Percentiles rank a stretch among this genome's conserved stretches.
Conservation (phyloP, 2,113 vertebrate species). For the Origma solitaria region DNA sequence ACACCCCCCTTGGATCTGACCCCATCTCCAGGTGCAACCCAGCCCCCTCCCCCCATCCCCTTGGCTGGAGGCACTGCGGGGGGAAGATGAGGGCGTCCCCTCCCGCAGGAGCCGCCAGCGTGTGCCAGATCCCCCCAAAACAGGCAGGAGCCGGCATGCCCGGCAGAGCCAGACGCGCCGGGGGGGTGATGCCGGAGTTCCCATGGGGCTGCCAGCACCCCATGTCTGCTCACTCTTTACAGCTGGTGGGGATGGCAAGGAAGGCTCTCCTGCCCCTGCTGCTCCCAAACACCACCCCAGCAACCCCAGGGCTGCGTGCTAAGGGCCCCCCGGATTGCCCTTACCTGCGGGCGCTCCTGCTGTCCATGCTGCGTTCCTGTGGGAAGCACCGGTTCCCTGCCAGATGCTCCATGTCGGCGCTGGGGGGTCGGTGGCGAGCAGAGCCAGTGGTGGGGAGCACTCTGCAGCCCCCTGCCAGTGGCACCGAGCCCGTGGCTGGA, state of each 20-base stretch:
- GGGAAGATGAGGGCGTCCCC: not conserved
- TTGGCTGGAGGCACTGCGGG: not conserved
- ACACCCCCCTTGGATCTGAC: not conserved
- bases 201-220: not conserved
- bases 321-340: not conserved
- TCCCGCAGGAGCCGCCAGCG: fast-evolving
- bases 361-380: fast-evolving
- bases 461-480: not conserved
- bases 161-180: not conserved
- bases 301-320: not conserved
- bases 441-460: not conserved
- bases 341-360: not conserved
- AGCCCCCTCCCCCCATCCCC: not conserved
- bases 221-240: fast-evolving
- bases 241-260: not conserved
- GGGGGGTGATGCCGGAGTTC: not conserved
- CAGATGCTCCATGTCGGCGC: not conserved
- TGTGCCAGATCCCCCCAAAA: not conserved
- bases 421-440: not conserved
- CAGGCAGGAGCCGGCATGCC: not conserved
- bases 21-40: too few relatives aligned
- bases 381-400: not conserved
- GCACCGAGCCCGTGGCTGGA: not conserved
- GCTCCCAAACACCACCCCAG: not conserved
- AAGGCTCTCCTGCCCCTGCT: not conserved